Conservation (phyloP, 2,113 vertebrate genomes). For the human (Homo sapiens) region DNA sequence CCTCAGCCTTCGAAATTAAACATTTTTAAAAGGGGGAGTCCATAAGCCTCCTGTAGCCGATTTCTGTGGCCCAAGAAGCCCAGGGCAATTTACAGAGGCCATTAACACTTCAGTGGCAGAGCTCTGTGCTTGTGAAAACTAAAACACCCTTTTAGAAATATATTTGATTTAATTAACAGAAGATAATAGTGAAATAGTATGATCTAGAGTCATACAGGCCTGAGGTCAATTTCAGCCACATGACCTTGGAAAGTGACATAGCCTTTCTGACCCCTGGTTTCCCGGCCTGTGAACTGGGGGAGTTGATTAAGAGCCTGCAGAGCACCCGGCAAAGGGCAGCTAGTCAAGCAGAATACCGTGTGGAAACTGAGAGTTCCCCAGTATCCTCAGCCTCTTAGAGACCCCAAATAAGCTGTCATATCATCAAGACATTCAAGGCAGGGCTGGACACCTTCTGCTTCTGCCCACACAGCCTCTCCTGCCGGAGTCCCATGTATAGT, state of each 20-base stretch:
- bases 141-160: neutral
- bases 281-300: neutral
- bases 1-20: neutral
- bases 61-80: neutral
- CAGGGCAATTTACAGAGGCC: neutral
- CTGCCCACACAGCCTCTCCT: neutral
- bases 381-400: neutral
- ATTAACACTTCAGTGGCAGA: neutral
- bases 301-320: neutral
- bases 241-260: neutral
- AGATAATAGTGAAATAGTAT: neutral
- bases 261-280: neutral
- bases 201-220: neutral
- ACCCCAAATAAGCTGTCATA: neutral
- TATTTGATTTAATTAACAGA: neutral
- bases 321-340: neutral
- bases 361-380: neutral
- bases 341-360: neutral
- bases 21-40: neutral
- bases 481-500: rapidly evolving
- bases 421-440: neutral
- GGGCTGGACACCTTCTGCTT: neutral
- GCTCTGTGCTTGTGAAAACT: neutral
- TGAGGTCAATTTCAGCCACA: neutral
- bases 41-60: neutral